These are phyloP conservation scores for Sarcophaga rosellei DNA, from an alignment of 2,888 invertebrate species.

Conservation along the genomic window DNA sequence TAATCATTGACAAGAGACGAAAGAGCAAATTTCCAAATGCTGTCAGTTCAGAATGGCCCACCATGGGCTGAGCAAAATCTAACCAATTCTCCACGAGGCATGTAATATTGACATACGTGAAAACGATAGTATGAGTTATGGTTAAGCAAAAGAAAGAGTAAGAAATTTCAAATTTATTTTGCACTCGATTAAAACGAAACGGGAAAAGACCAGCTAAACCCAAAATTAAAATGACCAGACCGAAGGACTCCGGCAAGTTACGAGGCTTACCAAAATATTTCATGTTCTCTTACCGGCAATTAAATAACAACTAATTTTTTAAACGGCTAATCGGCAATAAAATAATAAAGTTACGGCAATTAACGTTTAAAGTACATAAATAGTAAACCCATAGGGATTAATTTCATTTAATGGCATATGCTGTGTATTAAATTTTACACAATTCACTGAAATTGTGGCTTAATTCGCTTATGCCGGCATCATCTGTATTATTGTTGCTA, in stretches of 20 bases:
- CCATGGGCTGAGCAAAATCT: slow-evolving; percentile 70
- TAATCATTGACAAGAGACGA: slow-evolving; percentile 67
- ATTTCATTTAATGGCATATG: not conserved
- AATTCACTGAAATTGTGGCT: slow-evolving; percentile 76
- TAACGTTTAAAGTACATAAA: not conserved
- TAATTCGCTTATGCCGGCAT: slow-evolving; percentile 73
- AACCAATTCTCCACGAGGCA: slow-evolving; percentile 67
- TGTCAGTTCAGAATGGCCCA: slow-evolving; percentile 68
- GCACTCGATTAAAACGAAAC: slow-evolving; percentile 37
- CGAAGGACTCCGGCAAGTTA: slow-evolving; percentile 64
- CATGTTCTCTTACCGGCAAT: slow-evolving; percentile 36
- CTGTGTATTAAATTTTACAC: slow-evolving; percentile 68
- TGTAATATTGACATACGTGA: slow-evolving; percentile 70
- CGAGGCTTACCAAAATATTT: slow-evolving; percentile 48
- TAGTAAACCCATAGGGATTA: slow-evolving; percentile 2
- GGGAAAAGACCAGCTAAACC: slow-evolving; percentile 71
- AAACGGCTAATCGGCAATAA: too few species aligned
- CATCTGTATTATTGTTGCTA: slow-evolving; percentile 60
- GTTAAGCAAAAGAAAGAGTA: slow-evolving; percentile 58
- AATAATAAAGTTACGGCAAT: not conserved
- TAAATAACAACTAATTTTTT: slow-evolving; percentile 29
- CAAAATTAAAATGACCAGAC: slow-evolving; percentile 58
- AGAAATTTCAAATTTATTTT: slow-evolving; percentile 68
- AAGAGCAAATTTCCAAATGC: slow-evolving; percentile 69
- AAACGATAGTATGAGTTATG: slow-evolving; percentile 66